Evolutionary conservation across 1,140 invertebrate genomes (phyloP).

Genomic region (Mya arenaria): DNA sequence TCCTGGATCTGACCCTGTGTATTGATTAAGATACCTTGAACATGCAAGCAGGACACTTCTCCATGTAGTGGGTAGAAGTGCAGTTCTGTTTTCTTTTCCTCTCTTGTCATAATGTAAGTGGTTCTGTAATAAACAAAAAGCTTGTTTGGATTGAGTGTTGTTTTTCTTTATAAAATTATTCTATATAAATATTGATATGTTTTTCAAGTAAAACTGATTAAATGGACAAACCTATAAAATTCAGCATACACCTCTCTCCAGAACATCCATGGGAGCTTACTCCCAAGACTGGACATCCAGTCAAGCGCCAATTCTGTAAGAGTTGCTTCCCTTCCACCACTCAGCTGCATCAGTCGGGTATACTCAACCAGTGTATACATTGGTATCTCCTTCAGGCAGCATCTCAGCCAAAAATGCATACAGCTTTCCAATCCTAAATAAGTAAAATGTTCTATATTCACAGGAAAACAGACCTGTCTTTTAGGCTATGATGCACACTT

Average conservation of each 20-base stretch:
- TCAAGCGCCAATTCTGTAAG: slow-evolving; percentile 1
- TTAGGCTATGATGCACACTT: too few species aligned
- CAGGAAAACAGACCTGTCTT: too few species aligned
- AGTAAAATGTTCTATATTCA: too few species aligned
- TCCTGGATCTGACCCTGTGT: too few species aligned
- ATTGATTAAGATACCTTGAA: slow-evolving; percentile 43
- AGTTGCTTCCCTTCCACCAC: slow-evolving; percentile 1
- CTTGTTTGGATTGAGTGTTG: too few species aligned
- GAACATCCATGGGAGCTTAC: slow-evolving; percentile 38
- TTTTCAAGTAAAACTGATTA: too few species aligned
- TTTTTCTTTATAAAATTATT: too few species aligned
- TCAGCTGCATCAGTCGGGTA: slow-evolving; percentile 22
- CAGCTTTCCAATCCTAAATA: slow-evolving; percentile 18
- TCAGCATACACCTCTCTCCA: slow-evolving; percentile 55
- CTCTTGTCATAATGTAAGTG: slow-evolving; percentile 19
- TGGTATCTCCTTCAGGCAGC: slow-evolving; percentile 43
- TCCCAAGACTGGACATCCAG: slow-evolving; percentile 1
- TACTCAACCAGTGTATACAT: slow-evolving; percentile 8
- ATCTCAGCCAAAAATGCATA: slow-evolving; percentile 29
- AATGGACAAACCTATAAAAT: slow-evolving; percentile 41
- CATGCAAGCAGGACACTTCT: slow-evolving; percentile 28
- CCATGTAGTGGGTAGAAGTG: slow-evolving; percentile 34
- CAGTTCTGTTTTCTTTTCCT: slow-evolving; percentile 33
- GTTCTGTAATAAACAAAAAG: too few species aligned
- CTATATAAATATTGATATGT: too few species aligned